Evolutionary conservation across 2,113 vertebrate genomes (phyloP), one percentile per base, ranked within the genome.

Genomic region (Corvus moneduloides): DNA sequence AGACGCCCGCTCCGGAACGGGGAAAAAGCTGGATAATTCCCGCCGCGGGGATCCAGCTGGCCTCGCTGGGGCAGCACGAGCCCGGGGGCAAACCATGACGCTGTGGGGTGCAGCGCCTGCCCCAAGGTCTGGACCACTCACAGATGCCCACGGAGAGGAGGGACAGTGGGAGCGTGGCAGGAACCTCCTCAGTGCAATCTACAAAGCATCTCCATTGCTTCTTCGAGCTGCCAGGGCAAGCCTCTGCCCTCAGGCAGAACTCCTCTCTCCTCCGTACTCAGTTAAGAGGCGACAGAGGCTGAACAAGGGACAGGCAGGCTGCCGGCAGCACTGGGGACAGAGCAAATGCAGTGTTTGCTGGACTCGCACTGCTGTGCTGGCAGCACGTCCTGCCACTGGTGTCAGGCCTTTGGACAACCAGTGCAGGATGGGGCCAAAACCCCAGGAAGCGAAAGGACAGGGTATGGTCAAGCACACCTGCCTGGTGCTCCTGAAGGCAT

Each of bases 311-410:
- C 3, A 0, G 33, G 35, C 1, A 1, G 37, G 37, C 55, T 10
- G 10, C 66, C 13, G 18, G 72, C 26, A 83, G 44, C 2, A 4
- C 79, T 35, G 46, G 43, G 39, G 41, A 86, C 67, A 66, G n/a
- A 76, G 82, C 62, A 62, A 83, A 91, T 0, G 3, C 74, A 75
- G 62, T 0, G 8, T n/a, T 8, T 32, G 62, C 46, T 33, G 52
- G 55, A 49, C n/a, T 28, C 3, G 0, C 2, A 3, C 27, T 0
- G 0, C 67, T 58, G 41, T 0, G 0, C 68, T 41, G 76, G 55
- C 76, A 46, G 63, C 41, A 63, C 0, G 0, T 37, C 56, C 49
- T 75, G 30, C 15, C 4, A 1, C 30, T 17, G 71, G 24, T 1
- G 0, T 19, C 54, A 20, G 28, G 23, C 62, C 67, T 58, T n/a